Percentiles rank a stretch among this genome's conserved stretches.
phyloP scores from a whole-genome alignment of 2,888 invertebrate genomes.

The Epinotia brunnichana region DNA sequence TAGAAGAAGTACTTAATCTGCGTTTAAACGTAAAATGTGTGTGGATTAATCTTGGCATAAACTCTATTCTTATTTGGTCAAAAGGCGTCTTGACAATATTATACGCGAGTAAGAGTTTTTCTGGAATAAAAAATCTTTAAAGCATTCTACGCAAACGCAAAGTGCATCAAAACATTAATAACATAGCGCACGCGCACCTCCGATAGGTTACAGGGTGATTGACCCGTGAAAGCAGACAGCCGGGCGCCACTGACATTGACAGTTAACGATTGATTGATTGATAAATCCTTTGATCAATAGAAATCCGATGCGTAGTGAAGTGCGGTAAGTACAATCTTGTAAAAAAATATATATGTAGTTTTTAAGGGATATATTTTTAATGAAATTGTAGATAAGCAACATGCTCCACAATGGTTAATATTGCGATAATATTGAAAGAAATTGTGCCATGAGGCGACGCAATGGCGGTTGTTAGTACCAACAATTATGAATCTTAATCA shows the following conservation, averaged over 20 bases:
- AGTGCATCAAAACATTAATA: conserved; percentile 22
- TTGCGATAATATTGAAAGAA: too few species aligned
- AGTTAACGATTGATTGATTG: conserved; percentile 64
- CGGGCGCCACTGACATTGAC: conserved; percentile 69
- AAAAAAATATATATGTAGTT: conserved; percentile 3
- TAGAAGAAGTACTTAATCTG: too few species aligned
- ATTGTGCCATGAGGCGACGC: too few species aligned
- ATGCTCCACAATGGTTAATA: too few species aligned
- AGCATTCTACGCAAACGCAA: conserved; percentile 1
- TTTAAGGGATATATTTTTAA: too few species aligned
- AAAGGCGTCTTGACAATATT: not conserved
- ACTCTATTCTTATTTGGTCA: not conserved
- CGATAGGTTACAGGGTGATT: conserved; percentile 38
- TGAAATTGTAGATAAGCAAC: too few species aligned
- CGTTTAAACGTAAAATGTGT: too few species aligned
- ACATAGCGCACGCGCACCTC: conserved; percentile 34
- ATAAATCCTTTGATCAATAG: conserved; percentile 52
- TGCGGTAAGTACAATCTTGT: conserved; percentile 42
- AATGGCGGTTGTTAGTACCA: too few species aligned
- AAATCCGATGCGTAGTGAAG: conserved; percentile 46
- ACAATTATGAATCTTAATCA: too few species aligned
- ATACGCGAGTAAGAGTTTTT: too few species aligned
- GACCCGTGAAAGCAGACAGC: conserved; percentile 68
- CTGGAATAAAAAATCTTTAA: not conserved
- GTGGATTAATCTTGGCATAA: too few species aligned